phyloP scores from a whole-genome alignment of 1,140 invertebrate species.

The Tribolium madens region DNA sequence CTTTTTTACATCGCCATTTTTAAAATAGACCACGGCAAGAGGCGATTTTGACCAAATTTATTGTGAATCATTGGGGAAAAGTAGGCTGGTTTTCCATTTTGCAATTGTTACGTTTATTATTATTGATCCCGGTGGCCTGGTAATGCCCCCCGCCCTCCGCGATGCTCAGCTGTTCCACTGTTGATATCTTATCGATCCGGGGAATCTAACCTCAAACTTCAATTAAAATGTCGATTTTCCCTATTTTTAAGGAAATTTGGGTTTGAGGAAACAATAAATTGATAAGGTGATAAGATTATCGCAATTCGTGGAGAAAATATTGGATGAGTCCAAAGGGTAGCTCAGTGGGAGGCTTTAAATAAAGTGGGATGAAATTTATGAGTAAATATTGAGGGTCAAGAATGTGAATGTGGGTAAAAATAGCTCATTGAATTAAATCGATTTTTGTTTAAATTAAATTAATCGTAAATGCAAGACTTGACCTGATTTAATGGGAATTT shows the following conservation, averaged over 20 bases:
- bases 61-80: no score
- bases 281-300: neutral
- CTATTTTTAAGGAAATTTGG: no score
- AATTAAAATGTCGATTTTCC: no score
- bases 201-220: neutral
- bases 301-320: neutral
- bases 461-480: no score
- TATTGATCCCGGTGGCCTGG: slow-evolving; percentile 47
- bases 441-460: neutral
- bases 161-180: slow-evolving; percentile 51
- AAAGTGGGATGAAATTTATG: neutral
- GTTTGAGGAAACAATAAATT: neutral
- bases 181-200: slow-evolving; percentile 46
- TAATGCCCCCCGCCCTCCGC: slow-evolving; percentile 33
- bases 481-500: no score
- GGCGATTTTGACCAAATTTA: neutral
- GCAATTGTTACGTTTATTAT: neutral
- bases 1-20: slow-evolving; percentile 31
- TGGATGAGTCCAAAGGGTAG: neutral
- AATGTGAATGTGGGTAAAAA: neutral
- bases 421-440: neutral
- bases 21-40: slow-evolving; percentile 45
- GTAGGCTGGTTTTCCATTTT: slow-evolving; percentile 2
- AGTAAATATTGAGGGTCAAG: neutral
- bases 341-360: neutral